Percentiles rank a stretch among this genome's conserved stretches.
Evolutionary conservation across 2,888 invertebrate species (phyloP).

Genomic region (Lacanobia wlatinum): DNA sequence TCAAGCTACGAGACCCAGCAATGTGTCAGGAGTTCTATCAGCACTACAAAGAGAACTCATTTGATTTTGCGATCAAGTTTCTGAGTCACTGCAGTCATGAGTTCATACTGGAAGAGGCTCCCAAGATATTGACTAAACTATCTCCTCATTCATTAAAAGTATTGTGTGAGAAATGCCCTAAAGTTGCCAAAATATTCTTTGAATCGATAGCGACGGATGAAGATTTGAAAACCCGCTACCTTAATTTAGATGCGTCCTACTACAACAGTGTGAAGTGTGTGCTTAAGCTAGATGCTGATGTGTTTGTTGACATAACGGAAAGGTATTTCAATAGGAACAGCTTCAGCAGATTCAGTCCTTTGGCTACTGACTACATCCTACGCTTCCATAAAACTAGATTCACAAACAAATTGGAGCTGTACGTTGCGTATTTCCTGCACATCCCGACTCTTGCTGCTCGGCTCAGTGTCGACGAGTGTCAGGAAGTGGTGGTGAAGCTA

Average conservation of each 20-base stretch:
- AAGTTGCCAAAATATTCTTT: conserved; percentile 74
- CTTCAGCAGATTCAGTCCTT: conserved; percentile 64
- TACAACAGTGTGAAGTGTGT: conserved; percentile 72
- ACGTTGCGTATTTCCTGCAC: conserved; percentile 72
- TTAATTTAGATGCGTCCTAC: conserved; percentile 61
- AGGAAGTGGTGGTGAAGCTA: conserved; percentile 71
- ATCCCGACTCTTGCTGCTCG: conserved; percentile 71
- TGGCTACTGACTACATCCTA: conserved; percentile 74
- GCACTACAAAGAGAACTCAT: too few species aligned
- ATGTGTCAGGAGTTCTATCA: too few species aligned
- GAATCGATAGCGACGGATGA: conserved; percentile 68
- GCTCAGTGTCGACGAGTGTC: conserved; percentile 74
- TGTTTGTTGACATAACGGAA: conserved; percentile 77
- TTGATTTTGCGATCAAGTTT: conserved; percentile 32
- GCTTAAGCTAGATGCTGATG: conserved; percentile 72
- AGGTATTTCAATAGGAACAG: conserved; percentile 67
- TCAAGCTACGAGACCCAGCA: too few species aligned
- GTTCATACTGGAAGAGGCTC: conserved; percentile 70
- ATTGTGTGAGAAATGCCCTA: conserved; percentile 74
- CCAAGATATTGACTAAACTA: conserved; percentile 72
- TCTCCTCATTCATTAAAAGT: conserved; percentile 74
- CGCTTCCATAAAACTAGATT: conserved; percentile 72
- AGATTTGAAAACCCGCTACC: conserved; percentile 63
- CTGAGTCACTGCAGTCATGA: conserved; percentile 72
- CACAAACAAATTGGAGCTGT: conserved; percentile 75